A percentile compares a stretch with the other conserved stretches of the same genome.
These are phyloP conservation scores for Aproaerema taeniolella DNA, from an alignment of 2,888 invertebrate genomes.

Conservation along the genomic window DNA sequence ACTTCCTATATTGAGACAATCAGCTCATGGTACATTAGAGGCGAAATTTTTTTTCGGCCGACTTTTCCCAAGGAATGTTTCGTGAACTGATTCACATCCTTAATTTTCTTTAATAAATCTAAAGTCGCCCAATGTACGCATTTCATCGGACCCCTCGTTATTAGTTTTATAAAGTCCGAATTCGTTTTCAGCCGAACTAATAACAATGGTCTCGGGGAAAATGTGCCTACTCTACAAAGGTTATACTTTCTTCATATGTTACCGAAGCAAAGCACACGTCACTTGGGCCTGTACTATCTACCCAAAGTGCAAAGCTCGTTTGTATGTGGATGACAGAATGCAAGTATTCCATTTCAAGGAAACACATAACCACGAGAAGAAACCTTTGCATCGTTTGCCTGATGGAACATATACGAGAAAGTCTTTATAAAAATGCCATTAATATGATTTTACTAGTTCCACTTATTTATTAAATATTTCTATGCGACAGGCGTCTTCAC, in stretches of 20 bases:
- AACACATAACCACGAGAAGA: conserved; percentile 29
- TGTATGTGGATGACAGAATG: conserved; percentile 32
- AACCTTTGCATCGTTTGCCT: conserved; percentile 25
- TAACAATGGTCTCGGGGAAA: conserved; percentile 28
- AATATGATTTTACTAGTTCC: too few species aligned
- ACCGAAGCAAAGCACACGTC: conserved; percentile 31
- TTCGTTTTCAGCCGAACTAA: conserved; percentile 4
- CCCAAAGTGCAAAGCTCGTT: conserved; percentile 42
- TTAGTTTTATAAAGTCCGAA: neutral
- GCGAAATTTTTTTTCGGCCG: too few species aligned
- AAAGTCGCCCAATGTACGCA: too few species aligned
- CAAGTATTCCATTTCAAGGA: conserved; percentile 23
- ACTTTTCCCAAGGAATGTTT: too few species aligned
- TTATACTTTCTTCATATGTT: conserved; percentile 46
- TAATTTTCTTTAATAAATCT: too few species aligned
- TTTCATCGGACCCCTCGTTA: too few species aligned
- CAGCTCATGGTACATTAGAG: too few species aligned
- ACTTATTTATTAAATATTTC: too few species aligned
- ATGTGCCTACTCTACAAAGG: conserved; percentile 32
- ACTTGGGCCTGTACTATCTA: conserved; percentile 52
- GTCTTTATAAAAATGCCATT: too few species aligned
- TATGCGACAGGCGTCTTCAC: too few species aligned
- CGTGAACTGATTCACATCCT: too few species aligned
- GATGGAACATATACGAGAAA: conserved; percentile 30
- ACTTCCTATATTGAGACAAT: too few species aligned